Evolutionary conservation across 1,140 invertebrate genomes (phyloP).

Genomic region (Caligus rogercresseyi): DNA sequence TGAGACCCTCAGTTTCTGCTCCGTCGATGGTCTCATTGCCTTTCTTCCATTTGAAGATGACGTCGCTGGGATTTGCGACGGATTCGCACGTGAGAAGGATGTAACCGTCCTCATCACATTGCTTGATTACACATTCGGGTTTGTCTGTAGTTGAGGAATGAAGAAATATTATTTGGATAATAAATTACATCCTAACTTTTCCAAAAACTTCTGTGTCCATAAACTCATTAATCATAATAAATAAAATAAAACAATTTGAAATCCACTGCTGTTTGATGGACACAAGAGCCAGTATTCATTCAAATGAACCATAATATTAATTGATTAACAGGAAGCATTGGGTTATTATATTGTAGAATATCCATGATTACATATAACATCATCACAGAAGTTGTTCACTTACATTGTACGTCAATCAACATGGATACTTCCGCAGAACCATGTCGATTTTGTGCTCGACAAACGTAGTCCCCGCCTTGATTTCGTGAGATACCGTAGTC

Average conservation of each 20-base stretch:
- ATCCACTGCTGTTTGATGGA: no score
- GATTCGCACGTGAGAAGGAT: slow-evolving; percentile 59
- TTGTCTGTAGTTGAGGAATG: slow-evolving; percentile 41
- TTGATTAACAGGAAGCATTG: no score
- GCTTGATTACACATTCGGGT: slow-evolving; percentile 60
- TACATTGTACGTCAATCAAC: slow-evolving; percentile 58
- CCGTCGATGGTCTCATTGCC: slow-evolving; percentile 39
- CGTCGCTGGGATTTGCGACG: slow-evolving; percentile 55
- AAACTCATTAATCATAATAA: no score
- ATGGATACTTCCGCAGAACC: slow-evolving; percentile 44
- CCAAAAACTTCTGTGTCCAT: no score
- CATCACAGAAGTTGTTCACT: no score
- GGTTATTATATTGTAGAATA: no score
- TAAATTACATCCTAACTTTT: no score
- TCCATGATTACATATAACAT: no score
- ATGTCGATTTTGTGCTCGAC: slow-evolving; percentile 54
- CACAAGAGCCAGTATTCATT: no score
- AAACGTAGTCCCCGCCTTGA: slow-evolving; percentile 48
- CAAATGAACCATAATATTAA: no score
- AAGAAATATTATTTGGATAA: no score
- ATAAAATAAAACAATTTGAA: no score
- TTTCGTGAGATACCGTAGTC: slow-evolving; percentile 39
- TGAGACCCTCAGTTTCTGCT: slow-evolving; percentile 23
- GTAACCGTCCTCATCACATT: slow-evolving; percentile 48
- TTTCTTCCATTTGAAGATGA: slow-evolving; percentile 63